A percentile compares a stretch with the other conserved stretches of the same genome.
Conservation (phyloP, 2,888 invertebrate genomes). For the Orgyia antiqua region DNA sequence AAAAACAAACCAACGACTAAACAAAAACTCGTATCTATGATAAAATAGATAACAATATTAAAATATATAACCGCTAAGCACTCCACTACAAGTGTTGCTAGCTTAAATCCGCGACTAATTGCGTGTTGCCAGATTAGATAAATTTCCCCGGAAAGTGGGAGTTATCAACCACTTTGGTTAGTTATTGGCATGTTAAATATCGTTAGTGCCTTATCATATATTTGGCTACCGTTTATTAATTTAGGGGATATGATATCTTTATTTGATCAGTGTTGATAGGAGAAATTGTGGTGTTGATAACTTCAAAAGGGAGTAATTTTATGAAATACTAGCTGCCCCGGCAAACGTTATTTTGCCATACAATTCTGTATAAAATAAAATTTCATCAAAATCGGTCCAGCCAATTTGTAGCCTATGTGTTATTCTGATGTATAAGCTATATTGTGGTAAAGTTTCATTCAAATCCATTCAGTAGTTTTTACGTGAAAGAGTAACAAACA, state of each 20-base stretch:
- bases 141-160: slow-evolving; percentile 32
- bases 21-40: too few relatives aligned
- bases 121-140: slow-evolving; percentile 67
- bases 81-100: slow-evolving; percentile 38
- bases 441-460: too few relatives aligned
- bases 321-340: too few relatives aligned
- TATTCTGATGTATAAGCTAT: too few relatives aligned
- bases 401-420: too few relatives aligned
- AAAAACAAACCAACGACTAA: too few relatives aligned
- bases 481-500: too few relatives aligned
- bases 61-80: slow-evolving; percentile 22
- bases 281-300: slow-evolving; percentile 5
- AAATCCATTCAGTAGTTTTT: too few relatives aligned
- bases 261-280: slow-evolving; percentile 15
- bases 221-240: slow-evolving; percentile 60
- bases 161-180: slow-evolving; percentile 21
- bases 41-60: slow-evolving; percentile 23
- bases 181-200: slow-evolving; percentile 36
- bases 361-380: too few relatives aligned
- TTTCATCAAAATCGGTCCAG: too few relatives aligned
- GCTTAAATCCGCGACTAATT: slow-evolving; percentile 56
- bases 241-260: slow-evolving; percentile 30
- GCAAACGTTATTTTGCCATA: too few relatives aligned
- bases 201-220: slow-evolving; percentile 24
- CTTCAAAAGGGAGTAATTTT: neutral